Base-by-base conservation (phyloP, 37 sponge, comb jelly and placozoan species). In the Ianthella basta region DNA sequence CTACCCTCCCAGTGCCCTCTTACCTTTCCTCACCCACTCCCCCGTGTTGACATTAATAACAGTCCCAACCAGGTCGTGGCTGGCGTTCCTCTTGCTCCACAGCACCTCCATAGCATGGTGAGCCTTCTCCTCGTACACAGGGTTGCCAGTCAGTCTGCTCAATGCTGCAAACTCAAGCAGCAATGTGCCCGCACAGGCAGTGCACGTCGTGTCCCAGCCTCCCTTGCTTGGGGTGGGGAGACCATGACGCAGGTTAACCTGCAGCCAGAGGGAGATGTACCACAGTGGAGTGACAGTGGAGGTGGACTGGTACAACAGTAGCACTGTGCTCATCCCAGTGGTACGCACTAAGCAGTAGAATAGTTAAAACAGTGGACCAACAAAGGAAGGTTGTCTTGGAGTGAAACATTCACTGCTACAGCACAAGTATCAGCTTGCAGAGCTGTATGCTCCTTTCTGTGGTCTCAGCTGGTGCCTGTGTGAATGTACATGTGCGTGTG, bases 81-180 rank as follows among this genome's bases (percentile, higher is more conserved):
- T 70, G 19, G 55, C 61, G 77, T 94, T 81, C 24, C 97, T 61
- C 53, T 67, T 59, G 79, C 85, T 34, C 97, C 97, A 97, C 0
- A 97, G 88, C 66, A 86, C 84, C 83, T 94, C 92, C 95, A 97
- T 92, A 0, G 92, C 95, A 8, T 55, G 25, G 37, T 80, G 90
- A 4, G 97, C 97, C 77, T 85, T 94, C 54, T 77, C 86, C 88
- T 97, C 97, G 69, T 85, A 97, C 30, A 63, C 83, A 21, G 93
- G 87, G 82, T 97, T 85, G 2, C 92, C 92, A 4, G 97, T 92
- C 66, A 94, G 83, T 0, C 93, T 60, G 59, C 95, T 94, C 40
- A 98, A 92, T 12, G 99, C 97, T 33, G 97, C 99, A 87, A 98
- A 94, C 92, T 98, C 99, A 78, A 98, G 84, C 33, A 92, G 79